Evolutionary conservation across 30 jellyfish, hydroid and myxozoan genomes (phyloP), one percentile per base, ranked within the genome.

Genomic region (Aurelia coerulea): DNA sequence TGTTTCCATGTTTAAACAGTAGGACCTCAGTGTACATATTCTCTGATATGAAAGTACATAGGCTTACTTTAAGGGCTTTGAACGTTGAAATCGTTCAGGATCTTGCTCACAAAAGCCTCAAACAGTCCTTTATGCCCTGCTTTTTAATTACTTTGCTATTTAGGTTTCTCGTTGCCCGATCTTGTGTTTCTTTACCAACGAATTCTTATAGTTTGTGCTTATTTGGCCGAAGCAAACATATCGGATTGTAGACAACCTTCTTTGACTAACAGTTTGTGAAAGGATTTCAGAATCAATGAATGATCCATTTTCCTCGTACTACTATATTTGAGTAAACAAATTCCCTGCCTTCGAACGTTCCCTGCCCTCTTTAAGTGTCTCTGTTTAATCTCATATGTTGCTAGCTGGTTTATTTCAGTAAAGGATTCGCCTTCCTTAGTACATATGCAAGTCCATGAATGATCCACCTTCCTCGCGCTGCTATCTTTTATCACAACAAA

Each of bases 181-280:
- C 80, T 62, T 29, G 42, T 65, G 39, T 42, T 18, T 64, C 86
- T 69, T 83, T 70, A 85, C 41, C 86, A 35, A n/a, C 58, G 70
- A 32, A 56, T 64, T 32, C 77, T 62, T 73, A 46, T 46, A 53
- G 93, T 73, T 84, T 84, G 78, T 64, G 17, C 75, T 76, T 29
- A 19, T 70, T 62, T 50, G 19, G 81, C 93, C 77, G 93, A 50
- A 62, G 70, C 68, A 23, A 29, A 63, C 41, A 63, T 46, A 35
- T 46, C 71, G 29, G 58, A 78, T 16, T 49, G 29, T 35, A 71
- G 68, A 62, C 88, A 73, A 9, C 93, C 88, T 73, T 65, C 77
- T 64, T 73, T 73, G 74, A 42, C 88, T 84, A 67, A 74, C 93
- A 84, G 83, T 84, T 84, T 73, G 93, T 84, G 88, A 84, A 84